Percentiles rank a stretch among this genome's conserved stretches.
These are phyloP conservation scores for Drosophila borborema DNA, from an alignment of 2,888 invertebrate species.

Conservation along the genomic window DNA sequence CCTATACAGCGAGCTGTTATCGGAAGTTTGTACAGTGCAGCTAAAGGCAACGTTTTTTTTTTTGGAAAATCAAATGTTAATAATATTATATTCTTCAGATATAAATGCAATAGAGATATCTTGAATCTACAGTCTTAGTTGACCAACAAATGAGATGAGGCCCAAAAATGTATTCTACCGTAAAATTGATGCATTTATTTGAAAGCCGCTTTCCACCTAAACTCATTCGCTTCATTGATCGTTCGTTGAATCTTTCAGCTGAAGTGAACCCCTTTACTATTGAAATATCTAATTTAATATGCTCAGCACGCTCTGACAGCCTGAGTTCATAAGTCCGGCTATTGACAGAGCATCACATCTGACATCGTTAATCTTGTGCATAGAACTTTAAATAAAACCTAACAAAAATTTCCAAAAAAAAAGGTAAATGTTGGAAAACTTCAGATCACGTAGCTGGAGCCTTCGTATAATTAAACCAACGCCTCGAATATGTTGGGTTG, in stretches of 20 bases:
- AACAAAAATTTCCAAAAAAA: conserved; percentile 27
- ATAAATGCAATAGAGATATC: too few species aligned
- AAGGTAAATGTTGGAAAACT: conserved; percentile 43
- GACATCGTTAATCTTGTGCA: conserved; percentile 72
- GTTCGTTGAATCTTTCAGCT: not conserved
- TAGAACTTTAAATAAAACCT: conserved; percentile 44
- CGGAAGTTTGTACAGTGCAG: not conserved
- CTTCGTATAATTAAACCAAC: conserved; percentile 64
- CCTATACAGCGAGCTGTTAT: conserved; percentile 15
- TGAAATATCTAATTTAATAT: conserved; percentile 39
- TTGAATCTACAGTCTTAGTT: too few species aligned
- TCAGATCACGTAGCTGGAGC: conserved; percentile 63
- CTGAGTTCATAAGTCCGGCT: conserved; percentile 28
- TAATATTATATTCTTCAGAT: too few species aligned
- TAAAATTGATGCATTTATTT: not conserved
- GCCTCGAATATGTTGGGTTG: not conserved
- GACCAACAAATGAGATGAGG: too few species aligned
- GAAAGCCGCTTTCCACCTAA: not conserved
- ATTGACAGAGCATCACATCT: conserved; percentile 49
- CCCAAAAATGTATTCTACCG: not conserved
- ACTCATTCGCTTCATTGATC: conserved; percentile 4
- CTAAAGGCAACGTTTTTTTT: not conserved
- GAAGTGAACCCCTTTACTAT: conserved; percentile 1
- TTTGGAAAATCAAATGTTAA: too few species aligned
- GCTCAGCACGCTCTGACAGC: conserved; percentile 32